Conservation (phyloP, 2,888 invertebrate genomes). For the Neocrepidodera transversa region DNA sequence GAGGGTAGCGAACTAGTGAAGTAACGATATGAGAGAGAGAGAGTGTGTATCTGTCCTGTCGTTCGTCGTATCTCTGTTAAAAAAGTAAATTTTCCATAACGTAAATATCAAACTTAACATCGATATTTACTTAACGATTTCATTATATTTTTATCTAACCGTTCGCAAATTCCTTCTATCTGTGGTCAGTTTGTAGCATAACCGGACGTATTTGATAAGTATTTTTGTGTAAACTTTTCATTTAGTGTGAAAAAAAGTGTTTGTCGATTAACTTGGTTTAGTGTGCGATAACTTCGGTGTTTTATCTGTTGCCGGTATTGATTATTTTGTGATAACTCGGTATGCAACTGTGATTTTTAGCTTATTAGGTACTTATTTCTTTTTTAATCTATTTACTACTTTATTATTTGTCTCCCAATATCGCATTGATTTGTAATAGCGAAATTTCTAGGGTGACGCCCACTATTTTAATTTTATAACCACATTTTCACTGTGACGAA, state of each 20-base stretch:
- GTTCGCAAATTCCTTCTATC: background rate
- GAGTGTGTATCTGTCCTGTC: too few relatives aligned
- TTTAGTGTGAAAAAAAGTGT: constrained; percentile 3
- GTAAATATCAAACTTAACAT: constrained; percentile 2
- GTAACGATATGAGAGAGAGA: constrained; percentile 16
- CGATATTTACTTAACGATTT: constrained; percentile 9
- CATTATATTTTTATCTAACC: background rate
- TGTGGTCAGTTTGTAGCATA: background rate
- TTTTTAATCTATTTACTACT: background rate
- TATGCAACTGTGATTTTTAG: constrained; percentile 6
- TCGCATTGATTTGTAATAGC: constrained; percentile 6
- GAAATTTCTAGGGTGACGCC: constrained; percentile 20
- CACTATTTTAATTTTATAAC: constrained; percentile 13
- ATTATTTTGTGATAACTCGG: constrained; percentile 17
- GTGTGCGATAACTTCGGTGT: background rate
- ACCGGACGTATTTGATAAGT: constrained; percentile 12
- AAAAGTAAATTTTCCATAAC: constrained; percentile 1
- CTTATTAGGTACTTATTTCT: constrained; percentile 18
- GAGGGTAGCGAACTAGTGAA: constrained; percentile 9
- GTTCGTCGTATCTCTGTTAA: constrained; percentile 3
- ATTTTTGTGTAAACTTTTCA: background rate
- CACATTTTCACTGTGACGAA: constrained; percentile 14
- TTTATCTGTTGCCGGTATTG: constrained; percentile 17
- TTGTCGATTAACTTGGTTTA: background rate
- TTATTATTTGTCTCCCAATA: background rate